Base-by-base conservation (phyloP, 2,888 invertebrate species). In the Ypsolopha sequella region DNA sequence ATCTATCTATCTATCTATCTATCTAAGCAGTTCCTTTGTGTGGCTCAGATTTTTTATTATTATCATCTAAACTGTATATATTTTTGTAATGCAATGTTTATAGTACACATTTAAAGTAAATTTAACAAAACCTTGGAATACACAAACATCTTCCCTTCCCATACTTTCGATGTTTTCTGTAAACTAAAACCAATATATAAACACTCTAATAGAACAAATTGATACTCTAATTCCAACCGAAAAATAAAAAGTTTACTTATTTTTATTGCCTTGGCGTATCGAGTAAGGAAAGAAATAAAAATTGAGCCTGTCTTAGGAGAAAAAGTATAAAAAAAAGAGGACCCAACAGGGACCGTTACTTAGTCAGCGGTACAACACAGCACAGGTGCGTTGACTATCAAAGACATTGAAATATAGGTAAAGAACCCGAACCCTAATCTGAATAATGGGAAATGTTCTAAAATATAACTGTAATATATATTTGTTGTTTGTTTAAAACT, bases 291-390 rank as follows among this genome's bases (percentile, higher is more conserved):
- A 47, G 47, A 36, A 47, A 47, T 47, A 47, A 47, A 47, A 47
- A 47, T 47, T 47, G 47, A 36, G 14, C 11, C 47, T 14, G 47
- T 47, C 38, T 47, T 14, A 13, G 34, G 11, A 14, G 4, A 24
- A 47, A 13, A 48, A 62, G 63, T 65, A n/a, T n/a, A 60, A 68
- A 60, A 66, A 67, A 68, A 66, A 60, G 64, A 65, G 59, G 58
- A 66, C 58, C 55, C 2, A 57, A 59, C 53, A 52, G 52, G 52
- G 57, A 68, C 73, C 70, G 72, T 74, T 74, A 73, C 51, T 55
- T 36, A 36, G 47, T 47, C 36, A 36, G 57, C 56, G 24, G 24
- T 24, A 24, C 24, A n/a, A 24, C 24, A 53, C 51, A 63, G 63
- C 58, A 61, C 64, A 69, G 67, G 66, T 70, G 68, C 47, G 33